phyloP scores from a whole-genome alignment of 1,140 invertebrate genomes.

The Trachymyrmex cornetzi region DNA sequence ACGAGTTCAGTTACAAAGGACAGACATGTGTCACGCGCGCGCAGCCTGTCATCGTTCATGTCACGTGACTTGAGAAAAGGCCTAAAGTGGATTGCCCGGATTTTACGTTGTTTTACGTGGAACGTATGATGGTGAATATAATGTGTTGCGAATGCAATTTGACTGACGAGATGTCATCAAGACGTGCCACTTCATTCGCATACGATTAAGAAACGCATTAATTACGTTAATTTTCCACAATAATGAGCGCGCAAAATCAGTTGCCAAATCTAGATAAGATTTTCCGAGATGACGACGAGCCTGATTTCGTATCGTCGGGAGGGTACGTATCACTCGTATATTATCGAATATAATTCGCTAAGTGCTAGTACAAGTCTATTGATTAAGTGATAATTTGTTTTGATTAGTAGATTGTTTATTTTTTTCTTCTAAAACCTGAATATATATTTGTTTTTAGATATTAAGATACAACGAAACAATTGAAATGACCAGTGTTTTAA shows the following conservation, averaged over 20 bases:
- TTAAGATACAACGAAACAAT: not conserved
- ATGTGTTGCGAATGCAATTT: not conserved
- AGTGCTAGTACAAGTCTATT: not conserved
- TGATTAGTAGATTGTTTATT: not conserved
- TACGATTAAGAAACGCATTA: not conserved
- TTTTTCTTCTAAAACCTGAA: not conserved
- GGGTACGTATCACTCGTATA: conserved; percentile 71
- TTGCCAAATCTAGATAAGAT: conserved; percentile 80
- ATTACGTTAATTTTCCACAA: conserved; percentile 10
- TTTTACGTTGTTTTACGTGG: no score
- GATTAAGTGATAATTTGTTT: conserved; percentile 22
- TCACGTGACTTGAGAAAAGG: not conserved
- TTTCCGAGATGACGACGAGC: conserved; percentile 80
- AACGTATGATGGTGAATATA: not conserved
- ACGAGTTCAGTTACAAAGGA: not conserved
- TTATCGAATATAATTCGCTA: not conserved
- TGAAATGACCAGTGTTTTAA: conserved; percentile 28
- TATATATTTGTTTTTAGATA: not conserved
- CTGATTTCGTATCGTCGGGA: conserved; percentile 76
- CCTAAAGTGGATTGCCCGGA: no score
- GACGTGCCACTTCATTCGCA: not conserved
- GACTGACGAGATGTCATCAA: not conserved
- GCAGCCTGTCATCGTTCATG: not conserved
- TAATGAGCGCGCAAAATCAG: conserved; percentile 76
- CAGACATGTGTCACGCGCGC: no score